Evolutionary conservation across 2,113 vertebrate genomes (phyloP), one percentile per base, ranked within the genome.

Genomic region (Pandion haliaetus): DNA sequence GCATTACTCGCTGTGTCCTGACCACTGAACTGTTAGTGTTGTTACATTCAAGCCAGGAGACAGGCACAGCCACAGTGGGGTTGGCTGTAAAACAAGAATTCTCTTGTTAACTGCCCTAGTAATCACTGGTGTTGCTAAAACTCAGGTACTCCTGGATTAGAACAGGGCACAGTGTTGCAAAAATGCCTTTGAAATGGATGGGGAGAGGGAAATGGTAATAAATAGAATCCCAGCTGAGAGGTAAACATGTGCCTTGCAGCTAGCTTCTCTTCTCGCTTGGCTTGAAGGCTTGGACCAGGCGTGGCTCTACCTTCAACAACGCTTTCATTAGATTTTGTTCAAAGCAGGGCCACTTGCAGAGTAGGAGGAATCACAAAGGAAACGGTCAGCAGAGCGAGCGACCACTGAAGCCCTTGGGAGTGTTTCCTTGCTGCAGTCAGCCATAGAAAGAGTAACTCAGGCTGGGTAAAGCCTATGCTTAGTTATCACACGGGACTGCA

Each of bases 61-160:
- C 66, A 17, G 17, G 85, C 72, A 34, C 29, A 77, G 70, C 38
- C 78, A 90, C 50, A 11, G 3, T 14, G 57, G 85, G 63, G 59
- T 49, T 81, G 71, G 94, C 85, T 86, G 40, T 50, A 79, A 44
- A 96, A 93, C 92, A 95, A 86, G 61, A 94, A 52, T 89, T 69
- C 79, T 95, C 91, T 86, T 86, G 87, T 95, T 95, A 78, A 82
- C 93, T 94, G 74, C 82, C 86, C 50, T 13, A 26, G 81, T 92
- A 88, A 84, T 92, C 65, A 72, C 18, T 28, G 82, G 59, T 97
- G 74, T 93, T 76, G 84, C 78, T 90, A 91, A 92, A 95, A 50
- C 62, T 70, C 45, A 16, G 13, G 80, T 84, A 58, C 57, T 89
- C 90, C 58, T 77, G 82, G 72, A n/a, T 78, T 86, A 87, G 84